These are phyloP conservation scores for Myrmecobius fasciatus DNA, from an alignment of 2,113 vertebrate species.

Conservation along the genomic window DNA sequence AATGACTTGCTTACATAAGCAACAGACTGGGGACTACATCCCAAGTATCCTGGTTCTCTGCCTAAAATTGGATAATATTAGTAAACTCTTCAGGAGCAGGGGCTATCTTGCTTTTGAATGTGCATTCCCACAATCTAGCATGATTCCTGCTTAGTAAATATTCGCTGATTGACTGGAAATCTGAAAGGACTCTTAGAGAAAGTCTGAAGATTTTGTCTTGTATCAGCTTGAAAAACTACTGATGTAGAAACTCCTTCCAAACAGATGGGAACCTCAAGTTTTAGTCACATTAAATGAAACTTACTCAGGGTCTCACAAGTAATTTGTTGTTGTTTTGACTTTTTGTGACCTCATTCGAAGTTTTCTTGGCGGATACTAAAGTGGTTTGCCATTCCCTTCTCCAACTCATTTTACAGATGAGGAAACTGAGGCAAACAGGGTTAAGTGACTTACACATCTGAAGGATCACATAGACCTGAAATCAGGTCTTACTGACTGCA, in stretches of 20 bases:
- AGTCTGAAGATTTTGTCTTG: background rate
- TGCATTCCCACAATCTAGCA: background rate
- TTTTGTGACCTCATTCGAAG: background rate
- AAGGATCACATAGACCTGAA: background rate
- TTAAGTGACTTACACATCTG: background rate
- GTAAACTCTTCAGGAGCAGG: background rate
- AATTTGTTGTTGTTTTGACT: background rate
- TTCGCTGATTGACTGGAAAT: background rate
- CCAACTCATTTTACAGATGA: background rate
- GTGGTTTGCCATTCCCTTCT: background rate
- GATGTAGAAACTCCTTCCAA: background rate
- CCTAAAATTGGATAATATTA: background rate
- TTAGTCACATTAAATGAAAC: background rate
- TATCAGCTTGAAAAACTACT: background rate
- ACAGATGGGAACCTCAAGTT: background rate
- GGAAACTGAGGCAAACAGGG: background rate
- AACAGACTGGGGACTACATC: background rate
- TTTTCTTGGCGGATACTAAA: background rate
- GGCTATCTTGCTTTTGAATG: background rate
- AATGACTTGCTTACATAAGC: background rate
- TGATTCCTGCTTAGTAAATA: background rate
- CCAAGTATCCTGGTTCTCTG: background rate
- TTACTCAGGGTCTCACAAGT: background rate
- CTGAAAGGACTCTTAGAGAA: background rate
- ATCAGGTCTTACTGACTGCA: background rate